Evolutionary conservation across 2,888 invertebrate species (phyloP).

Genomic region (Melipona beecheii): DNA sequence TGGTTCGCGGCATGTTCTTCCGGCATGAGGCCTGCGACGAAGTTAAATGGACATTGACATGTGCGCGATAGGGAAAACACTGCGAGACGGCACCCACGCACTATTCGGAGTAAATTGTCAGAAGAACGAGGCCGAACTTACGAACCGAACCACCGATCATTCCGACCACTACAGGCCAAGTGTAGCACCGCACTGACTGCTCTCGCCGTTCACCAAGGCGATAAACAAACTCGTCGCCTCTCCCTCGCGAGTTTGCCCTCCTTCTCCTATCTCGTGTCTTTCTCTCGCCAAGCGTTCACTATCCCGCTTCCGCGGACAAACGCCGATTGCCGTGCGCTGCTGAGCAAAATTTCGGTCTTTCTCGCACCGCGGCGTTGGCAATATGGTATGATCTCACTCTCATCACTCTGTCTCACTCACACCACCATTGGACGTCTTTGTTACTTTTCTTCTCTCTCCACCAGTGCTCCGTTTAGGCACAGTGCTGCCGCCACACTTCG

Average conservation of each 20-base stretch:
- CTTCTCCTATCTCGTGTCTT: constrained; percentile 40
- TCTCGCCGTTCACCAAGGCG: constrained; percentile 78
- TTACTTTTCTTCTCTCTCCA: constrained; percentile 9
- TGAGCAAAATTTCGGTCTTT: constrained; percentile 46
- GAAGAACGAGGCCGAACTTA: constrained; percentile 52
- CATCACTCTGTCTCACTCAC: constrained; percentile 23
- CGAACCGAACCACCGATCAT: constrained; percentile 63
- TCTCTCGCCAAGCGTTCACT: constrained; percentile 18
- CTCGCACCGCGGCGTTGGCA: constrained; percentile 20
- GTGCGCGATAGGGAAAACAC: constrained; percentile 38
- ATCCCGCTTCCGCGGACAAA: constrained; percentile 32
- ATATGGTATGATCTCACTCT: constrained; percentile 33
- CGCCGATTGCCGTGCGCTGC: constrained; percentile 37
- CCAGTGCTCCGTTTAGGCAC: constrained; percentile 21
- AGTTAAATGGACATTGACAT: constrained; percentile 47
- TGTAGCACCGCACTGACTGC: constrained; percentile 81
- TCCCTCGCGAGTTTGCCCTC: constrained; percentile 67
- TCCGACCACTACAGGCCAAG: constrained; percentile 75
- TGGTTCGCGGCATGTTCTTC: constrained; percentile 62
- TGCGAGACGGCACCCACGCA: constrained; percentile 47
- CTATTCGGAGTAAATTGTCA: constrained; percentile 41
- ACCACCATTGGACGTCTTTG: constrained; percentile 9
- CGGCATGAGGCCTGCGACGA: constrained; percentile 44
- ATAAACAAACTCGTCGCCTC: constrained; percentile 82
- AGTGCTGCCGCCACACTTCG: constrained; percentile 57